phyloP scores from a whole-genome alignment of 2,888 invertebrate genomes.

The Cryptocephalus primarius region DNA sequence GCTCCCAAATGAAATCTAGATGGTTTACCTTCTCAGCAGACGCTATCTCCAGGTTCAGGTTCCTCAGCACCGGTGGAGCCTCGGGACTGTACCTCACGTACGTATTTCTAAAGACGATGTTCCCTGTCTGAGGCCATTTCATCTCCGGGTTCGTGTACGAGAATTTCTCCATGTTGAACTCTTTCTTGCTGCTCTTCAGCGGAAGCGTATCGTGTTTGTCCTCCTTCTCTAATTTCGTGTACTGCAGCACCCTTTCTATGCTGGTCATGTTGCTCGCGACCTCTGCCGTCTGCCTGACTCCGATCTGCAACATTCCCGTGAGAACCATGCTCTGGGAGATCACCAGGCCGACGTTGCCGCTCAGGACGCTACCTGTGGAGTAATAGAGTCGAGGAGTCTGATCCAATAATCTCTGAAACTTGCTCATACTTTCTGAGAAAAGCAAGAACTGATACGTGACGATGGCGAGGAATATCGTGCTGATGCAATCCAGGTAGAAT shows the following conservation, averaged over 20 bases:
- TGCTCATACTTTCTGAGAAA: constrained; percentile 27
- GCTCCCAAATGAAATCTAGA: too few relatives aligned
- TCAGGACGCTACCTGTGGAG: constrained; percentile 40
- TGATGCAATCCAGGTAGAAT: constrained; percentile 52
- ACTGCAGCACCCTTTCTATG: constrained; percentile 72
- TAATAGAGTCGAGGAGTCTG: constrained; percentile 24
- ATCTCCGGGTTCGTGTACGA: constrained; percentile 37
- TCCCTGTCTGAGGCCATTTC: constrained; percentile 53
- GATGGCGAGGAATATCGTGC: constrained; percentile 46
- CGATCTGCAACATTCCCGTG: constrained; percentile 72
- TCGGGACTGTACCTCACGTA: constrained; percentile 51
- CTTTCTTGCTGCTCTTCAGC: constrained; percentile 9
- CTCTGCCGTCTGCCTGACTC: constrained; percentile 69
- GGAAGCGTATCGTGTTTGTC: constrained; percentile 43
- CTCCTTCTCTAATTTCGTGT: constrained; percentile 63
- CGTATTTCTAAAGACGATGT: constrained; percentile 48
- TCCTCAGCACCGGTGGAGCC: constrained; percentile 55
- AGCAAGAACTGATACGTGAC: constrained; percentile 54
- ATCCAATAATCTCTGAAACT: constrained; percentile 26
- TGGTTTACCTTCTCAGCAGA: constrained; percentile 52
- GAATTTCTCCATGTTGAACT: constrained; percentile 1
- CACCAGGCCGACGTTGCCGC: constrained; percentile 60
- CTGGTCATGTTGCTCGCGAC: constrained; percentile 63
- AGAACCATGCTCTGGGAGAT: constrained; percentile 60
- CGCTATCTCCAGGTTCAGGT: constrained; percentile 50